A percentile compares a stretch with the other conserved stretches of the same genome.
Evolutionary conservation across 2,113 vertebrate genomes (phyloP).

Genomic region (Ariopsis seemanni): DNA sequence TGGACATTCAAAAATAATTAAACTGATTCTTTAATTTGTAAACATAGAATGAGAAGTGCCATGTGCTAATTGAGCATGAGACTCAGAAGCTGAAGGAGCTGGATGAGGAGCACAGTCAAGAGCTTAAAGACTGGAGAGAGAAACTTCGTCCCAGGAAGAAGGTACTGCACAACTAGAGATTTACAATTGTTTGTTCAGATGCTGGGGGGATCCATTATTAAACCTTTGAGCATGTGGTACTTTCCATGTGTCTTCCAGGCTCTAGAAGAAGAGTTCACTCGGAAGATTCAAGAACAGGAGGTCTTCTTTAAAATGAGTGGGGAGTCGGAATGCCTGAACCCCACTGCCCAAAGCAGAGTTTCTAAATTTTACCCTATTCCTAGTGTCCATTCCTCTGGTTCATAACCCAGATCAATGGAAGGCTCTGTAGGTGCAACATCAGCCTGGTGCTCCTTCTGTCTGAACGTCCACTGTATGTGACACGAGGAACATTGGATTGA

Average conservation of each 20-base stretch:
- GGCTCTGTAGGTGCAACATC: constrained; percentile 9
- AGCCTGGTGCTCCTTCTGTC: not conserved
- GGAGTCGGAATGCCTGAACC: constrained; percentile 99
- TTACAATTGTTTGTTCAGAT: not conserved
- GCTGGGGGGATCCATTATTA: not conserved
- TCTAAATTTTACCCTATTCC: constrained; percentile 97
- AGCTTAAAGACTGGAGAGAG: constrained; percentile 97
- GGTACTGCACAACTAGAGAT: constrained; percentile 70
- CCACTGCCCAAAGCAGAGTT: constrained; percentile 91
- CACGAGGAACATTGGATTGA: constrained; percentile 10
- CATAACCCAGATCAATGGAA: constrained; percentile 58
- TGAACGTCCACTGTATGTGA: constrained; percentile 14
- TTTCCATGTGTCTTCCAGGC: constrained; percentile 70
- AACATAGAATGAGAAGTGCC: constrained; percentile 96
- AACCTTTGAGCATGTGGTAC: not conserved
- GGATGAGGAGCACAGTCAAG: constrained; percentile 93
- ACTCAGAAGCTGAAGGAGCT: constrained; percentile 98
- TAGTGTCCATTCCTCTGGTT: constrained; percentile 88
- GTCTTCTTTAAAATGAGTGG: constrained; percentile 99
- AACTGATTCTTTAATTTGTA: not conserved
- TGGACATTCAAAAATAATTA: not conserved
- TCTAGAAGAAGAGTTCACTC: constrained; percentile 95
- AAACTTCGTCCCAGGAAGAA: constrained; percentile 95
- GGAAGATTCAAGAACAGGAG: constrained; percentile 97
- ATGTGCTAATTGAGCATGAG: constrained; percentile 94